These are phyloP conservation scores for Anguilla rostrata DNA, from an alignment of 2,113 vertebrate genomes.

Conservation along the genomic window DNA sequence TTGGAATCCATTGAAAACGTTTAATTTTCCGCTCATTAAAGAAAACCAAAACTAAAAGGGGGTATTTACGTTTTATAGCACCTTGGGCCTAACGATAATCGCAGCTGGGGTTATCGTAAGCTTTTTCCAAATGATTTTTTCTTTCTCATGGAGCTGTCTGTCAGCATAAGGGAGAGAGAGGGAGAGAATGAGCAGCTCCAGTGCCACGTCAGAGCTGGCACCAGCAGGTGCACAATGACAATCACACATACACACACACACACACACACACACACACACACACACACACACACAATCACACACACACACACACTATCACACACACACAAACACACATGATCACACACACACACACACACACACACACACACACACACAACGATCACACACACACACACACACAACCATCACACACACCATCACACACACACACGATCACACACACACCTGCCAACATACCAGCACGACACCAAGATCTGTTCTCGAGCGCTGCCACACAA, in stretches of 20 bases:
- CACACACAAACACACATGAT: too few relatives aligned
- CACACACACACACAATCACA: too few relatives aligned
- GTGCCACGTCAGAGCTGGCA: not conserved
- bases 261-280: not conserved
- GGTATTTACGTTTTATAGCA: constrained; percentile 34
- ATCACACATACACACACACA: not conserved
- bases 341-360: constrained; percentile 36
- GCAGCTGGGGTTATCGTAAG: constrained; percentile 39
- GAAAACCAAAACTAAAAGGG: constrained; percentile 34
- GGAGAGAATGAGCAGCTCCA: not conserved
- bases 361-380: constrained; percentile 14
- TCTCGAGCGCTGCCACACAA: too few relatives aligned
- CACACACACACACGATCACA: constrained; percentile 29
- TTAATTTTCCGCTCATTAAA: constrained; percentile 47
- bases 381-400: not conserved
- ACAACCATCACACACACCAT: constrained; percentile 23
- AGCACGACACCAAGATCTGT: too few relatives aligned
- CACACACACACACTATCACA: too few relatives aligned
- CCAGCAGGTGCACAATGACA: constrained; percentile 36
- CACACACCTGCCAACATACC: too few relatives aligned
- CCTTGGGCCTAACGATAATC: constrained; percentile 43
- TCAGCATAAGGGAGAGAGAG: constrained; percentile 14
- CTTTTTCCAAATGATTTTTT: constrained; percentile 41
- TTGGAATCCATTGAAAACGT: constrained; percentile 36
- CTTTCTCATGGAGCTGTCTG: constrained; percentile 19